phyloP scores from a whole-genome alignment of 2,797 vertebrate species.

The Ptychobarbus kaznakovi region DNA sequence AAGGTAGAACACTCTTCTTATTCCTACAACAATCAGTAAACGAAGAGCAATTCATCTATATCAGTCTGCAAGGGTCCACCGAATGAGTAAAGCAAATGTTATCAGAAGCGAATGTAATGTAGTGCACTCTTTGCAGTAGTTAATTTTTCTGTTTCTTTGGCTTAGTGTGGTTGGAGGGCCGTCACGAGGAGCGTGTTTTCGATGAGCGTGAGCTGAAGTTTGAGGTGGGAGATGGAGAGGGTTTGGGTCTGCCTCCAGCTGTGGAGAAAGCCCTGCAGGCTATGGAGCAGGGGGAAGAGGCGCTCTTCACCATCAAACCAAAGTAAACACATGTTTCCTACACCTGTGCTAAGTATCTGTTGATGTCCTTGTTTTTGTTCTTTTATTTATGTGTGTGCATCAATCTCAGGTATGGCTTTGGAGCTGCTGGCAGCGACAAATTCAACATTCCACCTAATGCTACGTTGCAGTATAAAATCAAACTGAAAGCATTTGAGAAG shows the following conservation, averaged over 20 bases:
- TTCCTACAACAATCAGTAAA: background rate
- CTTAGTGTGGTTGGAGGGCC: slow-evolving; percentile 86
- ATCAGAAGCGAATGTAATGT: background rate
- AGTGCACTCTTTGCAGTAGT: background rate
- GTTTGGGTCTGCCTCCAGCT: slow-evolving; percentile 85
- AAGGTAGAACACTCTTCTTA: slow-evolving; percentile 76
- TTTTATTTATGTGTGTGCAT: slow-evolving; percentile 26
- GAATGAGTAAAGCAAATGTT: background rate
- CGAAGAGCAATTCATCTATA: background rate
- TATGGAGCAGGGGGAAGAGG: slow-evolving; percentile 94
- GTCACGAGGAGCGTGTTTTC: slow-evolving; percentile 80
- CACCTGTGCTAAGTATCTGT: background rate
- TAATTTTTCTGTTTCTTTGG: background rate
- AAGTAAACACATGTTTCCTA: slow-evolving; percentile 74
- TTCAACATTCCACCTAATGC: slow-evolving; percentile 87
- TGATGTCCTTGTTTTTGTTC: background rate
- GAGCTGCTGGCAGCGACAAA: slow-evolving; percentile 81
- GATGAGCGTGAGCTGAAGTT: slow-evolving; percentile 89
- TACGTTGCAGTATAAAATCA: slow-evolving; percentile 88
- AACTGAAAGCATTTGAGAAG: slow-evolving; percentile 92
- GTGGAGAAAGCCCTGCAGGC: slow-evolving; percentile 90
- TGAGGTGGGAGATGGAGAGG: slow-evolving; percentile 90
- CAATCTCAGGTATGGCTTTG: slow-evolving; percentile 87
- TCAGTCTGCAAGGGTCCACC: background rate
- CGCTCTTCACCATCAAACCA: slow-evolving; percentile 86